Conservation (phyloP, 2,888 invertebrate species). For the Chelonus formosanus region DNA sequence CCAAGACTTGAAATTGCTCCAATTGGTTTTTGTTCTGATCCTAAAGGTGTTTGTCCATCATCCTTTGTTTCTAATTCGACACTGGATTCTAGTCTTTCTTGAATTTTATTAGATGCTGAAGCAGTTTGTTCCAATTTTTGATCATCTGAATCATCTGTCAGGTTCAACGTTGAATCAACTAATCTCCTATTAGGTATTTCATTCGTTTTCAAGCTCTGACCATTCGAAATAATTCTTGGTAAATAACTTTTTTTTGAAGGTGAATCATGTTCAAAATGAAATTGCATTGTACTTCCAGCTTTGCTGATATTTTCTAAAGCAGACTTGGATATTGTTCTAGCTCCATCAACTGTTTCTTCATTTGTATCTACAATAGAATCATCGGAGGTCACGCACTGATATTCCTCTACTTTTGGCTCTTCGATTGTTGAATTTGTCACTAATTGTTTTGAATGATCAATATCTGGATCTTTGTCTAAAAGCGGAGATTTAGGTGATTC, state of each 20-base stretch:
- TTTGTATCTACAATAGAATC: conserved; percentile 10
- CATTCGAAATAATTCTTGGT: conserved; percentile 52
- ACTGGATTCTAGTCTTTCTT: conserved; percentile 17
- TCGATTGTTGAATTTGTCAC: conserved; percentile 30
- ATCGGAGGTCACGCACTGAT: conserved; percentile 18
- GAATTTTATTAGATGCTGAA: neutral
- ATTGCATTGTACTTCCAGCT: conserved; percentile 74
- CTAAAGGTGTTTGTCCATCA: neutral
- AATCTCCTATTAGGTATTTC: neutral
- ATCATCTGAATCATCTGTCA: no score
- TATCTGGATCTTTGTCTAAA: no score
- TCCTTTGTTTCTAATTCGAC: conserved; percentile 38
- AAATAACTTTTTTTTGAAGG: conserved; percentile 57
- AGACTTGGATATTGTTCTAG: conserved; percentile 68
- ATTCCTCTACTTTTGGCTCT: conserved; percentile 43
- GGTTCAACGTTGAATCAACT: neutral
- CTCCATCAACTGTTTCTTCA: conserved; percentile 49
- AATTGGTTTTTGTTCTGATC: no score
- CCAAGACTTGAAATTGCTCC: no score
- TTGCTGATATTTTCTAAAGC: conserved; percentile 75
- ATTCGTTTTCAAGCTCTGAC: conserved; percentile 35
- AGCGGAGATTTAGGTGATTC: no score
- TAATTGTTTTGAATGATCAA: conserved; percentile 30
- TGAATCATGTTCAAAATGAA: conserved; percentile 67
- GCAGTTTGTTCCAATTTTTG: no score